Percentiles rank a stretch among this genome's conserved stretches.
phyloP scores from a whole-genome alignment of 2,888 invertebrate species.

The Philhelius pedissequus region DNA sequence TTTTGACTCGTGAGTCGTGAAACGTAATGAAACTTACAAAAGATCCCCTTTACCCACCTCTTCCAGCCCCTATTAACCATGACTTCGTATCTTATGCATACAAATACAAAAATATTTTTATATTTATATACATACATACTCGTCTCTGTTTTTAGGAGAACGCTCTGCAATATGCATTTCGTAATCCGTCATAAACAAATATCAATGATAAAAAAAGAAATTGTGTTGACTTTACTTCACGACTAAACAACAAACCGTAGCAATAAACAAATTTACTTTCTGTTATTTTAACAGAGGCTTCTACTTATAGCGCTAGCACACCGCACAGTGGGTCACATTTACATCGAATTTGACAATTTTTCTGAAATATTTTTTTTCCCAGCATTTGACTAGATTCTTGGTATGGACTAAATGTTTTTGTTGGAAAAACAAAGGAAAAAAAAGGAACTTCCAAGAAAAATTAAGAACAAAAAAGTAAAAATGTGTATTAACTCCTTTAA shows the following conservation, averaged over 20 bases:
- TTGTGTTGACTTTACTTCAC: slow-evolving; percentile 1
- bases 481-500: no score
- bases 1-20: background rate
- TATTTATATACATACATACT: no score
- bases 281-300: slow-evolving; percentile 22
- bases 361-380: no score
- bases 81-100: no score
- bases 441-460: no score
- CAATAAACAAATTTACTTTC: slow-evolving; percentile 50
- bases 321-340: background rate
- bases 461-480: no score
- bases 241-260: slow-evolving; percentile 32
- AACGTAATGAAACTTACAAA: slow-evolving; percentile 21
- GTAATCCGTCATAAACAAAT: slow-evolving; percentile 18
- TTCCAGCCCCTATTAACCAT: background rate
- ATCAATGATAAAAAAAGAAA: slow-evolving; percentile 9
- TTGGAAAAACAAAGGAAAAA: no score
- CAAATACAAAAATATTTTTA: no score
- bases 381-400: no score
- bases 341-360: background rate
- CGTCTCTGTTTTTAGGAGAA: background rate
- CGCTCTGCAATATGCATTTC: slow-evolving; percentile 39
- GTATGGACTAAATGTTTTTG: no score
- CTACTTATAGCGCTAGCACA: slow-evolving; percentile 6
- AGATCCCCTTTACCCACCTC: background rate